phyloP scores from a whole-genome alignment of 2,797 vertebrate species.

The Rhyacichthys aspro region DNA sequence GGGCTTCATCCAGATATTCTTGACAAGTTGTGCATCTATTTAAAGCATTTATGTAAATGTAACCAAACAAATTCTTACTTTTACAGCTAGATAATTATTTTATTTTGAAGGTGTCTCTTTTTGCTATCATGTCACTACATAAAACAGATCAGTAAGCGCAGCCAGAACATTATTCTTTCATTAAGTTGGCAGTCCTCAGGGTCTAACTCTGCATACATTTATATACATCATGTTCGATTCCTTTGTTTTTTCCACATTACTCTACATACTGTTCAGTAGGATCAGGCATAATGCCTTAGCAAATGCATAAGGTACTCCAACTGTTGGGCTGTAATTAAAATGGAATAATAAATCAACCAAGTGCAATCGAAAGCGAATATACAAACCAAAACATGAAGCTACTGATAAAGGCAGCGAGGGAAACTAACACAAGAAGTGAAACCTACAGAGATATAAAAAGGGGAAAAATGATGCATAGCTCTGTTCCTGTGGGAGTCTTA shows the following conservation, averaged over 20 bases:
- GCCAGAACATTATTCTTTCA: constrained; percentile 9
- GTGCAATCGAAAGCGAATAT: constrained; percentile 57
- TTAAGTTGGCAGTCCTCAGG: constrained; percentile 18
- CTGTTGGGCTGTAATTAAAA: constrained; percentile 70
- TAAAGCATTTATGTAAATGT: constrained; percentile 32
- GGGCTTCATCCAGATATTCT: constrained; percentile 61
- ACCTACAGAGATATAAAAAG: constrained; percentile 69
- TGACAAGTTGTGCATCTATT: constrained; percentile 39
- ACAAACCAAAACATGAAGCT: constrained; percentile 31
- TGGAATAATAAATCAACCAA: constrained; percentile 58
- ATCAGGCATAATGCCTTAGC: constrained; percentile 52
- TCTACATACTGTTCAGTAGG: constrained; percentile 44
- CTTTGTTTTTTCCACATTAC: constrained; percentile 22
- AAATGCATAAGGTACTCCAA: constrained; percentile 65
- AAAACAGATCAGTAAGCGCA: constrained; percentile 5
- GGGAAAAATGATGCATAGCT: constrained; percentile 66
- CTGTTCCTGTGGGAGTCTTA: constrained; percentile 70
- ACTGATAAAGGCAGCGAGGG: constrained; percentile 48
- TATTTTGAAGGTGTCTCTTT: constrained; percentile 2
- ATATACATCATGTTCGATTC: constrained; percentile 22
- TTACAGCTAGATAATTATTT: constrained; percentile 32
- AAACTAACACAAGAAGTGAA: constrained; percentile 59
- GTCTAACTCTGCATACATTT: constrained; percentile 33
- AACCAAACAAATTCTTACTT: constrained; percentile 39
- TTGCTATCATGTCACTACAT: neutral